These are phyloP conservation scores for Chrysogorgia sp. DNA, from an alignment of 92 coral and sea anemone species.

Conservation along the genomic window DNA sequence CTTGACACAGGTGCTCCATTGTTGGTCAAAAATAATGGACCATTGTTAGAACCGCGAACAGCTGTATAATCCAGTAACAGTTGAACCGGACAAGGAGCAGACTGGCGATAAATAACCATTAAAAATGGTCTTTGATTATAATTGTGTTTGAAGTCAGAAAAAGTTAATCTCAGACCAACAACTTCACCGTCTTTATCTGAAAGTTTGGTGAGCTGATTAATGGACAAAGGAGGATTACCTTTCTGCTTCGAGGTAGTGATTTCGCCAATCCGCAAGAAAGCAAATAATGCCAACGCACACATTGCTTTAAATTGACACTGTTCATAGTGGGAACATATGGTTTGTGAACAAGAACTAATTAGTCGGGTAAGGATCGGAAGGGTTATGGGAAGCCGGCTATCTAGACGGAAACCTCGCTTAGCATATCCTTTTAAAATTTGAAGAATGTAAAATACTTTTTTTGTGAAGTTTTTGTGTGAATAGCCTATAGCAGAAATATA, in stretches of 20 bases:
- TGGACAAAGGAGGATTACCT: neutral
- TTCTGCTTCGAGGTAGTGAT: neutral
- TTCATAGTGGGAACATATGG: constrained; percentile 28
- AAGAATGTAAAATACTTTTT: constrained; percentile 45
- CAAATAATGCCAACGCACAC: constrained; percentile 47
- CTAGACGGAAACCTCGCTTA: constrained; percentile 17
- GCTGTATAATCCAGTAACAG: constrained; percentile 57
- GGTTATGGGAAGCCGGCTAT: constrained; percentile 66
- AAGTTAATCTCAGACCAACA: constrained; percentile 39
- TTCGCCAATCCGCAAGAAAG: constrained; percentile 21
- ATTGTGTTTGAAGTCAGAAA: constrained; percentile 62
- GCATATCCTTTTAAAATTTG: constrained; percentile 60
- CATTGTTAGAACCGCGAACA: constrained; percentile 54
- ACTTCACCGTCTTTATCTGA: constrained; percentile 6
- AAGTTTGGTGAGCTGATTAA: constrained; percentile 18
- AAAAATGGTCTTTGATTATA: constrained; percentile 68
- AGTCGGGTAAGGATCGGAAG: constrained; percentile 46
- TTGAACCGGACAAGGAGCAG: constrained; percentile 59
- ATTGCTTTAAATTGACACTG: constrained; percentile 58
- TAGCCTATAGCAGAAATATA: constrained; percentile 59
- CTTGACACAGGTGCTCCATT: constrained; percentile 56
- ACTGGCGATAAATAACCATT: constrained; percentile 42
- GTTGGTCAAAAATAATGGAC: constrained; percentile 52
- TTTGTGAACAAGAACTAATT: neutral
- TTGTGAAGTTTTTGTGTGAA: constrained; percentile 48